phyloP scores from a whole-genome alignment of 1,140 invertebrate species.

The Trachymyrmex septentrionalis region DNA sequence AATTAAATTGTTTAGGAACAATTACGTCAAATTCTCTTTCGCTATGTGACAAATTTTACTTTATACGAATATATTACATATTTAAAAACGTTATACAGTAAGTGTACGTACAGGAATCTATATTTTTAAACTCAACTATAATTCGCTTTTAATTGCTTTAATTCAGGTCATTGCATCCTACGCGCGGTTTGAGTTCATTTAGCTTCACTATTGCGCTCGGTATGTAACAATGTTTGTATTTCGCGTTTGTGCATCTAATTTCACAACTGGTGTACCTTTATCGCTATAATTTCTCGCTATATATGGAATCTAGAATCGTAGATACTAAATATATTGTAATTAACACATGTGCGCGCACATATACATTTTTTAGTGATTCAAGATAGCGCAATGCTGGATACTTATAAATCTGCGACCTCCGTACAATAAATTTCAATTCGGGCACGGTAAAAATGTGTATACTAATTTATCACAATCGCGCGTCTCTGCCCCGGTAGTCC shows the following conservation, averaged over 20 bases:
- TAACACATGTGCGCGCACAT: not conserved
- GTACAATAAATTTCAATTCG: constrained; percentile 55
- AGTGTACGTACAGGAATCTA: constrained; percentile 15
- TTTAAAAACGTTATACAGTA: constrained; percentile 14
- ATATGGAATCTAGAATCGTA: not conserved
- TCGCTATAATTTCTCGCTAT: constrained; percentile 37
- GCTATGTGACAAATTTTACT: not conserved
- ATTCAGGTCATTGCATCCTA: constrained; percentile 67
- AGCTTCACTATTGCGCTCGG: constrained; percentile 41
- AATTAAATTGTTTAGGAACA: constrained; percentile 20
- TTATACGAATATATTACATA: not conserved
- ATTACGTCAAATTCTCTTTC: constrained; percentile 46
- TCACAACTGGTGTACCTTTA: constrained; percentile 8
- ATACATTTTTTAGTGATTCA: not conserved
- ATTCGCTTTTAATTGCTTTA: constrained; percentile 70
- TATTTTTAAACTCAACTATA: constrained; percentile 65
- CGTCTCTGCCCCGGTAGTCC: constrained; percentile 22
- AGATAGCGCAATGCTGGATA: constrained; percentile 15
- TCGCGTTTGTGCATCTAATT: constrained; percentile 29
- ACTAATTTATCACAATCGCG: constrained; percentile 58
- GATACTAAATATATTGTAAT: not conserved
- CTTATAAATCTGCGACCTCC: constrained; percentile 38
- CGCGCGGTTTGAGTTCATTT: constrained; percentile 29
- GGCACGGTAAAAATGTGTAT: constrained; percentile 19
- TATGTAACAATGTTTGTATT: constrained; percentile 48